These are phyloP conservation scores for Bos javanicus DNA, from an alignment of 2,113 vertebrate species.

Conservation along the genomic window DNA sequence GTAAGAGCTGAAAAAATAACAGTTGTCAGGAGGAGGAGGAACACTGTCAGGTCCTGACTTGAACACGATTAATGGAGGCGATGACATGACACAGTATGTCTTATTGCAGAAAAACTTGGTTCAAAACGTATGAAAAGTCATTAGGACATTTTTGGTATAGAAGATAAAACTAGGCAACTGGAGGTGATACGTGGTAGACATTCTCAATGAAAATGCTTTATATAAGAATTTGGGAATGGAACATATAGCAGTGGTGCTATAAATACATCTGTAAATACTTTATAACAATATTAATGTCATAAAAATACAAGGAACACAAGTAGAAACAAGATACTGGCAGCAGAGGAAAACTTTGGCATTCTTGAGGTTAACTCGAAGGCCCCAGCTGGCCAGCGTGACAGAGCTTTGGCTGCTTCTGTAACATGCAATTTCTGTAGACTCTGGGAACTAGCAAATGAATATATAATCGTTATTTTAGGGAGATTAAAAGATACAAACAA, in stretches of 20 bases:
- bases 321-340: neutral
- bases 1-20: neutral
- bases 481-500: neutral
- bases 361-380: neutral
- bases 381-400: neutral
- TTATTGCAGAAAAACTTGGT: neutral
- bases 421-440: neutral
- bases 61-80: neutral
- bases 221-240: neutral
- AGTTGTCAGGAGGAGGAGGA: neutral
- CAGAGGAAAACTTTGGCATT: neutral
- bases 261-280: neutral
- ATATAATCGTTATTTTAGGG: neutral
- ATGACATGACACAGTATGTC: neutral
- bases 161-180: neutral
- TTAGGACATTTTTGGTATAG: neutral
- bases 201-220: neutral
- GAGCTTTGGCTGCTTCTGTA: neutral
- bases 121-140: neutral
- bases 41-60: neutral
- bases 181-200: neutral
- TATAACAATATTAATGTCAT: neutral
- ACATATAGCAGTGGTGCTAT: neutral
- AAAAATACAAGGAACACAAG: neutral
- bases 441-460: slow-evolving; percentile 8